Conservation (phyloP, 2,888 invertebrate genomes). For the Metallyticus violacea region DNA sequence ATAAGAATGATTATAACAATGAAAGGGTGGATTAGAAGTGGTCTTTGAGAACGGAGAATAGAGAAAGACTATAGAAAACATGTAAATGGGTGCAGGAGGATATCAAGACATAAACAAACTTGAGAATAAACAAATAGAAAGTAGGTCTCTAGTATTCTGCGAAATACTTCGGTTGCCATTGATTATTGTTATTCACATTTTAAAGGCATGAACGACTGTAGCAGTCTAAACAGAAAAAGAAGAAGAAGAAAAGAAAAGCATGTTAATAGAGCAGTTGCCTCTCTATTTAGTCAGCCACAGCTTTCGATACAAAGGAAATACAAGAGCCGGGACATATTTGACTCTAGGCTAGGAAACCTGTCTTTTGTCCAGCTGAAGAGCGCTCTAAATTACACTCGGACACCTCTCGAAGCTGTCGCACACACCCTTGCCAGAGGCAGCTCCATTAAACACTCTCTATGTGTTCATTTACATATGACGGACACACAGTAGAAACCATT, state of each 20-base stretch:
- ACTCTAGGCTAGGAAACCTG: background rate
- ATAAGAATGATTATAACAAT: too few relatives aligned
- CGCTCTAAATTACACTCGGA: background rate
- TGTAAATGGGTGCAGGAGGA: too few relatives aligned
- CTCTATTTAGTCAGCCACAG: background rate
- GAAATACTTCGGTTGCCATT: background rate
- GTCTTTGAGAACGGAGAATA: too few relatives aligned
- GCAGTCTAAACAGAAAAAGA: background rate
- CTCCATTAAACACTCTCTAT: background rate
- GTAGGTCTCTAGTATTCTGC: background rate
- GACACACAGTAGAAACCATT: background rate
- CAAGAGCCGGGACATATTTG: too few relatives aligned
- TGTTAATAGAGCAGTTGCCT: background rate
- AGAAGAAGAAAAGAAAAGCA: background rate
- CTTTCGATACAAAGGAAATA: background rate
- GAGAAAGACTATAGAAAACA: too few relatives aligned
- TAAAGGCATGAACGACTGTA: background rate
- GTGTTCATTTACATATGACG: background rate
- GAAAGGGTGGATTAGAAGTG: too few relatives aligned
- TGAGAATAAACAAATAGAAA: too few relatives aligned
- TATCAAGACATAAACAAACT: too few relatives aligned
- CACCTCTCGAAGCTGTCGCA: background rate
- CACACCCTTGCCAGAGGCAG: background rate
- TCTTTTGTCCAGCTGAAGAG: background rate
- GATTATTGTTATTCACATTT: background rate